Conservation (phyloP, 2,797 vertebrate species). For the Taeniopygia guttata region DNA sequence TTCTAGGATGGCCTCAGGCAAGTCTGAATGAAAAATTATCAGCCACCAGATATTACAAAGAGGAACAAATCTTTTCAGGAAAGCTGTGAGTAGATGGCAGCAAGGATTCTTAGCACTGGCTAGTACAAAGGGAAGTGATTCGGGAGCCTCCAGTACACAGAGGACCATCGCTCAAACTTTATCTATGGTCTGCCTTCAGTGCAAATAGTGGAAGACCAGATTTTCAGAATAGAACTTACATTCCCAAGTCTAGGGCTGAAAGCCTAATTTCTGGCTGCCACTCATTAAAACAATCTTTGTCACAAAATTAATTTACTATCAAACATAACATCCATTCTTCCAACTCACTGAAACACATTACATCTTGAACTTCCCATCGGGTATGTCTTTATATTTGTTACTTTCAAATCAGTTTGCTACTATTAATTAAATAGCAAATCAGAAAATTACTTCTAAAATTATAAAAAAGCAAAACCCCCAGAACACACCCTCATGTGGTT, state of each 20-base stretch:
- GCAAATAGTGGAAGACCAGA: not conserved
- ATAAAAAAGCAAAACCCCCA: not conserved
- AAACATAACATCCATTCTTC: not conserved
- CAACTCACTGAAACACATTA: not conserved
- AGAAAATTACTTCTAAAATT: conserved; percentile 57
- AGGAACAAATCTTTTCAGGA: not conserved
- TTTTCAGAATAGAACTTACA: not conserved
- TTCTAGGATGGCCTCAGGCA: not conserved
- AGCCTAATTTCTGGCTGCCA: not conserved
- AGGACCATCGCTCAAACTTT: not conserved
- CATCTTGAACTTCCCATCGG: conserved; percentile 7
- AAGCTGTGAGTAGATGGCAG: not conserved
- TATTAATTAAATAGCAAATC: conserved; percentile 63
- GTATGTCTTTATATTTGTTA: conserved; percentile 32
- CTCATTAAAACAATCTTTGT: not conserved
- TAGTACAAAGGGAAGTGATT: not conserved
- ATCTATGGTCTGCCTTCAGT: not conserved
- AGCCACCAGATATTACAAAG: not conserved
- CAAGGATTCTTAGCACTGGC: not conserved
- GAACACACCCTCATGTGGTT: conserved; percentile 55
- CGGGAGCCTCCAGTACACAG: not conserved
- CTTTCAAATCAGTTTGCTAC: conserved; percentile 37
- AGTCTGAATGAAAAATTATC: not conserved
- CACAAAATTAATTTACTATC: not conserved
- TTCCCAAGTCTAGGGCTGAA: not conserved